phyloP scores from a whole-genome alignment of 2,113 vertebrate genomes.

The Talpa occidentalis region DNA sequence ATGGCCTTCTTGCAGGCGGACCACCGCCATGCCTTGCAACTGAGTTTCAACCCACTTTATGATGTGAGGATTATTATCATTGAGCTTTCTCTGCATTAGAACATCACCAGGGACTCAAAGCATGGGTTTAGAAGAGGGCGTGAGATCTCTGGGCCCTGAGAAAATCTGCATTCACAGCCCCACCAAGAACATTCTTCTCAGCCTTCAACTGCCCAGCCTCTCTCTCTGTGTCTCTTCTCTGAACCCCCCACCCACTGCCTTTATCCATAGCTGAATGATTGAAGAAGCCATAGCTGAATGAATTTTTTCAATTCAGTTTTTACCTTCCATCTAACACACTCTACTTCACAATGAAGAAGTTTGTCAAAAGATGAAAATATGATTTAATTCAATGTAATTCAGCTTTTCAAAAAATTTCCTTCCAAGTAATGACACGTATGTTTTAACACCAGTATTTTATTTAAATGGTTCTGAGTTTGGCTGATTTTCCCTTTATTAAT shows the following conservation, averaged over 20 bases:
- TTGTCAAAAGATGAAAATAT: neutral
- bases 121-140: neutral
- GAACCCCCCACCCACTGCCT: neutral
- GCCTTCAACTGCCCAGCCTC: neutral
- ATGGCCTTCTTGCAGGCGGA: neutral
- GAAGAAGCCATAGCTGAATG: neutral
- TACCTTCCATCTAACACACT: neutral
- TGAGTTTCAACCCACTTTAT: neutral
- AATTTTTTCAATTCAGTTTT: neutral
- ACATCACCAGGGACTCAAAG: neutral
- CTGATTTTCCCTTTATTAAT: neutral
- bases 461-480: neutral
- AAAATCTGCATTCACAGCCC: neutral
- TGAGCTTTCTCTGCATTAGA: neutral
- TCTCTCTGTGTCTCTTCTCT: neutral
- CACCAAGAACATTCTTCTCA: neutral
- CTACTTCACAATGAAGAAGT: neutral
- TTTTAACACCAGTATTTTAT: neutral
- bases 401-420: constrained; percentile 5
- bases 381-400: neutral
- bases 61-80: too few relatives aligned
- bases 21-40: fast-evolving
- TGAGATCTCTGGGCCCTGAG: neutral
- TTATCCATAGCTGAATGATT: neutral
- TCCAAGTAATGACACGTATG: neutral